A percentile compares a stretch with the other conserved stretches of the same genome.
phyloP scores from a whole-genome alignment of 2,113 vertebrate genomes.

The Anolis sagrei region DNA sequence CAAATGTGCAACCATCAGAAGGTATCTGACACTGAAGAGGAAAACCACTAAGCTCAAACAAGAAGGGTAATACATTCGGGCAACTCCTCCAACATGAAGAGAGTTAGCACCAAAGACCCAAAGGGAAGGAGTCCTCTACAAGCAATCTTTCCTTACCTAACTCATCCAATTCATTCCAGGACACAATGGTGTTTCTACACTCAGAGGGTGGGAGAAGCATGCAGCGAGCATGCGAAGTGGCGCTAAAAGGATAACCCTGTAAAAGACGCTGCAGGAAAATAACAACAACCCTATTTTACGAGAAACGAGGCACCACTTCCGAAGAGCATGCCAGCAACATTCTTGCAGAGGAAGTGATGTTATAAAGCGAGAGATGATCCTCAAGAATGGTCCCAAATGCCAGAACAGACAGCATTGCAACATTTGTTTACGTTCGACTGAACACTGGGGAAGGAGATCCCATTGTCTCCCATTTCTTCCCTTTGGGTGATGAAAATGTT shows the following conservation, averaged over 20 bases:
- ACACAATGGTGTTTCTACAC: not conserved
- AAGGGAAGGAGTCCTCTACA: not conserved
- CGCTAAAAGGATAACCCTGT: not conserved
- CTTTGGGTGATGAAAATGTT: constrained; percentile 45
- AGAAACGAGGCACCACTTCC: not conserved
- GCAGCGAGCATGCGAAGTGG: not conserved
- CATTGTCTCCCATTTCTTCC: constrained; percentile 62
- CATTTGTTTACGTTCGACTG: not conserved
- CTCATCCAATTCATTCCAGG: not conserved
- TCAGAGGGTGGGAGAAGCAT: not conserved
- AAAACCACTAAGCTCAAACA: constrained; percentile 49
- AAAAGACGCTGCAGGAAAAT: not conserved
- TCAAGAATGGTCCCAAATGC: constrained; percentile 41
- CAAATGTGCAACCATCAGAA: not conserved
- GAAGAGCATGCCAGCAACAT: not conserved
- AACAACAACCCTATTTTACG: not conserved
- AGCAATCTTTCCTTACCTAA: not conserved
- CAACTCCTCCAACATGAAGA: not conserved
- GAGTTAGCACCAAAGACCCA: not conserved
- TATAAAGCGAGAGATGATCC: not conserved
- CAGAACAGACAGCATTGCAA: constrained; percentile 42
- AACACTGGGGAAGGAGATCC: not conserved
- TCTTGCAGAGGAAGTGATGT: not conserved
- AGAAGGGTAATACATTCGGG: not conserved
- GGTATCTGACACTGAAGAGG: not conserved